These are phyloP conservation scores for Mugil cephalus DNA, from an alignment of 2,113 vertebrate species.

Conservation along the genomic window DNA sequence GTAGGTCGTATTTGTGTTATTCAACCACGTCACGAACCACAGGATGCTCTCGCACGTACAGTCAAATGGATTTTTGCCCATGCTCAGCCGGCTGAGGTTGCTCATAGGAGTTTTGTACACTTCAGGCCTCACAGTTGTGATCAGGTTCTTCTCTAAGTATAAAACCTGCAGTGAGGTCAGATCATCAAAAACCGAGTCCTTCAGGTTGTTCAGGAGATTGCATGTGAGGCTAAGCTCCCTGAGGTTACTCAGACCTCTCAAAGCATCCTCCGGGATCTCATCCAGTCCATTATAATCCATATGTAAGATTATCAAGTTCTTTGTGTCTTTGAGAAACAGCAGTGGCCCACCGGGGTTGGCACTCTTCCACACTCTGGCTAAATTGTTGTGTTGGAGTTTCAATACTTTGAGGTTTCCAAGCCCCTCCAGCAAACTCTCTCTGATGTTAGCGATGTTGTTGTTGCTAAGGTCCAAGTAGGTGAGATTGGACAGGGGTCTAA, in stretches of 20 bases:
- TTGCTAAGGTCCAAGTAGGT: conserved; percentile 92
- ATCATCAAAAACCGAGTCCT: conserved; percentile 86
- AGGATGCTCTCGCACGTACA: conserved; percentile 96
- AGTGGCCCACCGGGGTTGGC: conserved; percentile 91
- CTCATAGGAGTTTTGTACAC: conserved; percentile 86
- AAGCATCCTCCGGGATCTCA: conserved; percentile 88
- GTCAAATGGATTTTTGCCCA: conserved; percentile 94
- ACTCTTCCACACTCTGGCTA: conserved; percentile 93
- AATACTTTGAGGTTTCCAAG: conserved; percentile 88
- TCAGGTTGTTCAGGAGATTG: conserved; percentile 90
- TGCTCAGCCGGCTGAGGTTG: conserved; percentile 85
- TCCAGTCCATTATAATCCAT: conserved; percentile 94
- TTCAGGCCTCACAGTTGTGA: conserved; percentile 88
- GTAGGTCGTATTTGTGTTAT: conserved; percentile 81
- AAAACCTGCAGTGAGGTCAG: conserved; percentile 85
- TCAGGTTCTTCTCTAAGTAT: conserved; percentile 90
- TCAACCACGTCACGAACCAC: conserved; percentile 94
- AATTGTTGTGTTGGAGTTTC: conserved; percentile 95
- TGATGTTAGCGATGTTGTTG: conserved; percentile 95
- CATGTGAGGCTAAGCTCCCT: conserved; percentile 83
- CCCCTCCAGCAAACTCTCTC: conserved; percentile 83
- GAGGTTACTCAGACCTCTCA: conserved; percentile 86
- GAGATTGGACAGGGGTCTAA: conserved; percentile 86
- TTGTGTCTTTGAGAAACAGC: conserved; percentile 86
- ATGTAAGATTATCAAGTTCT: conserved; percentile 81